Evolutionary conservation across 2,888 invertebrate genomes (phyloP).

Genomic region (Eubasilissa splendida): DNA sequence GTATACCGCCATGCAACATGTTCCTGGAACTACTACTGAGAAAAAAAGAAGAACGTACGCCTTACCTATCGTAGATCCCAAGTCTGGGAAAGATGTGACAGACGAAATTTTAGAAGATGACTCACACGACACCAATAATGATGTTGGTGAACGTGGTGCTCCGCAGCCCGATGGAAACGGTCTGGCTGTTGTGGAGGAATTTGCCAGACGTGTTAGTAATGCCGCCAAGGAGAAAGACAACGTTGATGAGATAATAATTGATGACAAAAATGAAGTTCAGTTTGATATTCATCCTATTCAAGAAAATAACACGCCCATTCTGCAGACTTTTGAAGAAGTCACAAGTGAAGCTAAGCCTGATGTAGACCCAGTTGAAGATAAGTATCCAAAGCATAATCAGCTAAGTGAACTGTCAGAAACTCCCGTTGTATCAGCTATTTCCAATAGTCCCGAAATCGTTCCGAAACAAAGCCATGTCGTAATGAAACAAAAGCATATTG

Average conservation of each 20-base stretch:
- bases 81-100: conserved; percentile 60
- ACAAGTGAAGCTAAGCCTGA: conserved; percentile 15
- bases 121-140: conserved; percentile 7
- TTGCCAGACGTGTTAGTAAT: conserved; percentile 65
- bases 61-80: conserved; percentile 56
- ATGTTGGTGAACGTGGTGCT: conserved; percentile 24
- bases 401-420: conserved; percentile 64
- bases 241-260: not conserved
- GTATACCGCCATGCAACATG: conserved; percentile 64
- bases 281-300: conserved; percentile 6
- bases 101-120: conserved; percentile 58
- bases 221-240: conserved; percentile 60
- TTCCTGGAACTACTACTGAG: conserved; percentile 62
- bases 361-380: conserved; percentile 21
- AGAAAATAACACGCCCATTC: conserved; percentile 20
- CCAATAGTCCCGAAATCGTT: conserved; percentile 79
- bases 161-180: conserved; percentile 60
- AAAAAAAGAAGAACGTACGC: conserved; percentile 43
- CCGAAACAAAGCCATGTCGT: conserved; percentile 68
- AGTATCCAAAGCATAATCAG: conserved; percentile 59
- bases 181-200: conserved; percentile 63
- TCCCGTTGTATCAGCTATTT: conserved; percentile 81
- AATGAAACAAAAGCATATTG: conserved; percentile 52
- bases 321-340: conserved; percentile 8
- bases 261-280: conserved; percentile 27